Conservation (phyloP, 2,888 invertebrate genomes). For the Latheticus oryzae region DNA sequence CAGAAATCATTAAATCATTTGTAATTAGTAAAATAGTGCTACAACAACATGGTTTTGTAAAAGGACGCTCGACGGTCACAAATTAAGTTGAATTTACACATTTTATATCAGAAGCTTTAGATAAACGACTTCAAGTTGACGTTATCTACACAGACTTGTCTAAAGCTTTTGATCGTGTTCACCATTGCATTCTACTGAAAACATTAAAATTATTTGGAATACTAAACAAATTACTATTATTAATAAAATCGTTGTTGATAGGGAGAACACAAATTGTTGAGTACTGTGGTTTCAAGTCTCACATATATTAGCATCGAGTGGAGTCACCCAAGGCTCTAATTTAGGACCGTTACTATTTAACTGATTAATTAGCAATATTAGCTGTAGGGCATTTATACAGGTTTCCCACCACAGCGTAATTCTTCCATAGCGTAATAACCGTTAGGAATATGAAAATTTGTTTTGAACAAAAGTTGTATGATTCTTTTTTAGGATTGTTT, state of each 20-base stretch:
- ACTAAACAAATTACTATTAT: not conserved
- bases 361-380: not conserved
- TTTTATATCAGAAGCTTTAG: not conserved
- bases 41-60: not conserved
- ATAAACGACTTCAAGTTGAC: no score
- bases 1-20: conserved; percentile 3
- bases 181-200: not conserved
- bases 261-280: not conserved
- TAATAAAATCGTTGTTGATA: not conserved
- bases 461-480: no score
- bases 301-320: no score
- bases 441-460: no score
- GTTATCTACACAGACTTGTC: no score
- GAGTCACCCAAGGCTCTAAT: no score
- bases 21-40: not conserved
- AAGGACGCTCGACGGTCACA: not conserved
- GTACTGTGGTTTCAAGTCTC: no score
- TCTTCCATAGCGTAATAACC: no score
- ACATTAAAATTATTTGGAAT: not conserved
- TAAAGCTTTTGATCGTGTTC: not conserved
- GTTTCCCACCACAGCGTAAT: no score
- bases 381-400: not conserved
- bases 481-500: no score
- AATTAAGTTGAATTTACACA: not conserved
- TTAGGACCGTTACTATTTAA: no score